Conservation (phyloP, 1,140 invertebrate genomes). For the Aethina tumida region DNA sequence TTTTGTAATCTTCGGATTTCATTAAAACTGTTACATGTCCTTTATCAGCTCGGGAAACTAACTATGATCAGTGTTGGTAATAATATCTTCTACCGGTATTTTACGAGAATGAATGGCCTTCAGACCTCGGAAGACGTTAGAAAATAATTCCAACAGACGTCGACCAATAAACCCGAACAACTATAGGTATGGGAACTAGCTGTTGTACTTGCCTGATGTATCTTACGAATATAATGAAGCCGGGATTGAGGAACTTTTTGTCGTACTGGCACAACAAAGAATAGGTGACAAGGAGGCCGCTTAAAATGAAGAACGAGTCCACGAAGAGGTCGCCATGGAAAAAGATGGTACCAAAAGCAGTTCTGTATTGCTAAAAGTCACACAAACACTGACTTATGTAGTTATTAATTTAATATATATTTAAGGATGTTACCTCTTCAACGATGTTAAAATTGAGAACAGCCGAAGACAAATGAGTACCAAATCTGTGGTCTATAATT, state of each 20-base stretch:
- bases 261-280: constrained; percentile 39
- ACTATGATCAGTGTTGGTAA: too few relatives aligned
- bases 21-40: too few relatives aligned
- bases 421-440: constrained; percentile 37
- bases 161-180: too few relatives aligned
- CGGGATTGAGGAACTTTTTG: constrained; percentile 35
- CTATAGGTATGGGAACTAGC: too few relatives aligned
- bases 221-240: constrained; percentile 40
- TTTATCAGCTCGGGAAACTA: too few relatives aligned
- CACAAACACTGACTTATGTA: constrained; percentile 1
- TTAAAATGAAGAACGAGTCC: constrained; percentile 53
- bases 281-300: constrained; percentile 45
- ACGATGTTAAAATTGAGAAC: constrained; percentile 41
- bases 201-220: constrained; percentile 46
- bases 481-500: constrained; percentile 41
- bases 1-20: too few relatives aligned
- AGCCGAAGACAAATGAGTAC: constrained; percentile 39
- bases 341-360: constrained; percentile 32
- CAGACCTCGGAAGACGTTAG: too few relatives aligned
- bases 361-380: constrained; percentile 29
- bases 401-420: not conserved
- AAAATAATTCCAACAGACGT: too few relatives aligned
- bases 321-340: constrained; percentile 53
- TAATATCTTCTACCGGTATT: too few relatives aligned
- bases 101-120: too few relatives aligned